A percentile compares a stretch with the other conserved stretches of the same genome.
Evolutionary conservation across 2,113 vertebrate species (phyloP).

Genomic region (Clarias magur): DNA sequence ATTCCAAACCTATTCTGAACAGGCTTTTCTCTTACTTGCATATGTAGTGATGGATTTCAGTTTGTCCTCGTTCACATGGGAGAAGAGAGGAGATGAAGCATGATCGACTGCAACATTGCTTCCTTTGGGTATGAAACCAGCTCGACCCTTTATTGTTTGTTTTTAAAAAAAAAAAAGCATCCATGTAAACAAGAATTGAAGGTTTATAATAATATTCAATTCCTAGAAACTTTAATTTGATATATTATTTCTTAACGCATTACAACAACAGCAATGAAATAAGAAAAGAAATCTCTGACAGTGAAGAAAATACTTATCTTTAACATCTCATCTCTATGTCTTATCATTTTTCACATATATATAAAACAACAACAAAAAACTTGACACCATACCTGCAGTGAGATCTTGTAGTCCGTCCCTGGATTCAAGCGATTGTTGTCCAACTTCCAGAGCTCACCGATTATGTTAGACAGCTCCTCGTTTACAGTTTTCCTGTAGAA

Average conservation of each 20-base stretch:
- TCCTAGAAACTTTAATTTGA: no score
- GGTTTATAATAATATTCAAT: background rate
- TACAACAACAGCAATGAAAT: background rate
- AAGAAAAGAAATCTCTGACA: background rate
- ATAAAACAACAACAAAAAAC: background rate
- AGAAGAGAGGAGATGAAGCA: slow-evolving; percentile 73
- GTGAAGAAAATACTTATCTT: background rate
- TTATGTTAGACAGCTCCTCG: slow-evolving; percentile 69
- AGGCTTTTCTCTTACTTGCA: slow-evolving; percentile 64
- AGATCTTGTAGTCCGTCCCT: slow-evolving; percentile 69
- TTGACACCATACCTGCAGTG: slow-evolving; percentile 66
- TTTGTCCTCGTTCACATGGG: slow-evolving; percentile 70
- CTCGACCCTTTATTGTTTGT: slow-evolving; percentile 68
- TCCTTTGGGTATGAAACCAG: slow-evolving; percentile 70
- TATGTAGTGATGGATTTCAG: slow-evolving; percentile 76
- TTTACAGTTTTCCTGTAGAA: slow-evolving; percentile 63
- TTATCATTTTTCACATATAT: background rate
- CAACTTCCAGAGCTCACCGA: slow-evolving; percentile 71
- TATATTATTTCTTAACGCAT: background rate
- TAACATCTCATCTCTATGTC: no score
- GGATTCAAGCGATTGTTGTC: slow-evolving; percentile 67
- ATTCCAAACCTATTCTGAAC: background rate
- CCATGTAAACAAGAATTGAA: background rate
- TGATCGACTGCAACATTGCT: slow-evolving; percentile 70
- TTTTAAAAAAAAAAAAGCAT: background rate